Conservation (phyloP, 2,113 vertebrate genomes). For the Lynx canadensis region DNA sequence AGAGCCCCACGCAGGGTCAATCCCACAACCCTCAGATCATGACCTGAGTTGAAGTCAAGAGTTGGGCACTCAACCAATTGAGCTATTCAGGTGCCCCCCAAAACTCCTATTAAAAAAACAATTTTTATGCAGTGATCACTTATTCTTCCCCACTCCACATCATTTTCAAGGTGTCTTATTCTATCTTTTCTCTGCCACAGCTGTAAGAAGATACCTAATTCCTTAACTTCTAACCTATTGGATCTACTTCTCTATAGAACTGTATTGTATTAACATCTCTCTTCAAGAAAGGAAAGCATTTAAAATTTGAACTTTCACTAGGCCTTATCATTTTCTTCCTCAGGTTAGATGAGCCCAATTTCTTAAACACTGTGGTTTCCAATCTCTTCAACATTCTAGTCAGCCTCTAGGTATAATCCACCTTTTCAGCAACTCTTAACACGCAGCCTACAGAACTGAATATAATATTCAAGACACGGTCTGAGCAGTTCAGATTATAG, state of each 20-base stretch:
- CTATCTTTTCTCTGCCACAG: background rate
- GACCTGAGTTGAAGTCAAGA: too few species aligned
- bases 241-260: background rate
- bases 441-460: constrained; percentile 28
- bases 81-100: too few species aligned
- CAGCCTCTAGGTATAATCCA: constrained; percentile 51
- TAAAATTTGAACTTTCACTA: constrained; percentile 3
- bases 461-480: constrained; percentile 26
- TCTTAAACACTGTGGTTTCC: constrained; percentile 16
- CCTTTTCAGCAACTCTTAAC: constrained; percentile 60
- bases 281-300: constrained; percentile 6
- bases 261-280: background rate
- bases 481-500: constrained; percentile 52
- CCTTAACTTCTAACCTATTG: background rate
- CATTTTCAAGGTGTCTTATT: background rate
- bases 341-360: constrained; percentile 46
- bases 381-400: constrained; percentile 26
- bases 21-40: too few species aligned
- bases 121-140: background rate
- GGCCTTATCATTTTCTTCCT: constrained; percentile 46
- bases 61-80: too few species aligned
- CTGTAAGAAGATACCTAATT: background rate
- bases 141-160: background rate
- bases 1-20: too few species aligned
- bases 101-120: background rate